A percentile compares a stretch with the other conserved stretches of the same genome.
These are phyloP conservation scores for Cylindroiulus punctatus DNA, from an alignment of 2,888 invertebrate genomes.

Conservation along the genomic window DNA sequence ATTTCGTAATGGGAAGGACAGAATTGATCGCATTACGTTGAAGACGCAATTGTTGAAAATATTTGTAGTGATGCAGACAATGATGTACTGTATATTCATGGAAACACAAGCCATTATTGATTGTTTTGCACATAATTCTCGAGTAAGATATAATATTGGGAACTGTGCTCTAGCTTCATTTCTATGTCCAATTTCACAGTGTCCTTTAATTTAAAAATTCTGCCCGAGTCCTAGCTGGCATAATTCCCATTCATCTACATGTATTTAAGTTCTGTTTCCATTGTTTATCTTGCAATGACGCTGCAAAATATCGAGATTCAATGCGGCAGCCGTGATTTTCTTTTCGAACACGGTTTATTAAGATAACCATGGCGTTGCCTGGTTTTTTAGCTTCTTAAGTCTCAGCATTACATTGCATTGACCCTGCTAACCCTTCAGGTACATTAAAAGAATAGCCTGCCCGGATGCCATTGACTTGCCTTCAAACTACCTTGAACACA, in stretches of 20 bases:
- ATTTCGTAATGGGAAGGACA: too few relatives aligned
- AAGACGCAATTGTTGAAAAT: too few relatives aligned
- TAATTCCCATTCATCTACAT: constrained; percentile 12
- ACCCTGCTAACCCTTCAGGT: background rate
- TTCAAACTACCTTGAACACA: background rate
- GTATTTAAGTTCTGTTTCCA: background rate
- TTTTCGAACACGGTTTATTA: background rate
- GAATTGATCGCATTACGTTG: too few relatives aligned
- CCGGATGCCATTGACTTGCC: constrained; percentile 6
- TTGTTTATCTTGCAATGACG: constrained; percentile 4
- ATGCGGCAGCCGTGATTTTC: background rate
- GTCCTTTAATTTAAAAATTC: too few relatives aligned
- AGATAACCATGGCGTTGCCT: background rate
- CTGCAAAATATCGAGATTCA: background rate
- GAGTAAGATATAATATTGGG: too few relatives aligned
- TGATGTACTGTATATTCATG: too few relatives aligned
- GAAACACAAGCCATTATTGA: background rate
- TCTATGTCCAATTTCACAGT: too few relatives aligned
- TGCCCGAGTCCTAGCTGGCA: too few relatives aligned
- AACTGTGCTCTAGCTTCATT: too few relatives aligned
- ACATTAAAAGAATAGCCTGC: background rate
- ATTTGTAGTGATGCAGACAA: too few relatives aligned
- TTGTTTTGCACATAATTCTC: background rate
- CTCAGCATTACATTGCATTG: background rate
- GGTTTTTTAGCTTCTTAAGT: constrained; percentile 4